phyloP scores from a whole-genome alignment of 1,140 invertebrate species.

The Mylabris phalerata region DNA sequence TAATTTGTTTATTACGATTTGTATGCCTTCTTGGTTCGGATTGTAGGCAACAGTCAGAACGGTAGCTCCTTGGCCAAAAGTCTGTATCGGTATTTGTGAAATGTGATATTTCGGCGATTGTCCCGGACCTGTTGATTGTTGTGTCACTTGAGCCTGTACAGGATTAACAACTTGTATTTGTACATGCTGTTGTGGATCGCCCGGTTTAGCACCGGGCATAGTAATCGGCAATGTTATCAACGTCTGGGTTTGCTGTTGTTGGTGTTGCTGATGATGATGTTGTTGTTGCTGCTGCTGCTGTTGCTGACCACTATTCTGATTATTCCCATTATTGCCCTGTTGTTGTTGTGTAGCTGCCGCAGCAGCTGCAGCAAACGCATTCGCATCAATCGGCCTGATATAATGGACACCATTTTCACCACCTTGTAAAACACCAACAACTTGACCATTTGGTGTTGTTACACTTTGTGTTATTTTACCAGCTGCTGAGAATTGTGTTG shows the following conservation, averaged over 20 bases:
- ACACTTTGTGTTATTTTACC: conserved; percentile 58
- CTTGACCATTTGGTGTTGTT: conserved; percentile 48
- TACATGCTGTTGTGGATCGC: conserved; percentile 64
- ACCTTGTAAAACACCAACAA: conserved; percentile 38
- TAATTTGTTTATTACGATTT: conserved; percentile 40
- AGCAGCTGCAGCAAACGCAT: conserved; percentile 45
- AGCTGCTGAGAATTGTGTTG: conserved; percentile 57
- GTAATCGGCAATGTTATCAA: conserved; percentile 68
- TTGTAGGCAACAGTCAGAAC: conserved; percentile 68
- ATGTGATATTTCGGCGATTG: conserved; percentile 64
- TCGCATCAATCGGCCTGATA: conserved; percentile 59
- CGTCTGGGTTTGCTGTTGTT: conserved; percentile 45
- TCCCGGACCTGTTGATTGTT: conserved; percentile 27
- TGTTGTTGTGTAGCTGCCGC: conserved; percentile 18
- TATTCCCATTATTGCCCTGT: conserved; percentile 36
- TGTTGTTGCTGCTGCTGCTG: conserved; percentile 29
- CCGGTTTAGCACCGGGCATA: conserved; percentile 65
- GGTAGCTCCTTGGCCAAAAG: conserved; percentile 55
- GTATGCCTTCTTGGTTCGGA: conserved; percentile 49
- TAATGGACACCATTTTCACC: conserved; percentile 70
- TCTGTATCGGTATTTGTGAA: conserved; percentile 58
- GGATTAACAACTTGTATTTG: conserved; percentile 61
- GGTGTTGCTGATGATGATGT: conserved; percentile 19
- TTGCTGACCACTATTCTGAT: conserved; percentile 19
- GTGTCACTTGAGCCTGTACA: conserved; percentile 25